phyloP scores from a whole-genome alignment of 2,797 vertebrate genomes.

The Chiroxiphia lanceolata region DNA sequence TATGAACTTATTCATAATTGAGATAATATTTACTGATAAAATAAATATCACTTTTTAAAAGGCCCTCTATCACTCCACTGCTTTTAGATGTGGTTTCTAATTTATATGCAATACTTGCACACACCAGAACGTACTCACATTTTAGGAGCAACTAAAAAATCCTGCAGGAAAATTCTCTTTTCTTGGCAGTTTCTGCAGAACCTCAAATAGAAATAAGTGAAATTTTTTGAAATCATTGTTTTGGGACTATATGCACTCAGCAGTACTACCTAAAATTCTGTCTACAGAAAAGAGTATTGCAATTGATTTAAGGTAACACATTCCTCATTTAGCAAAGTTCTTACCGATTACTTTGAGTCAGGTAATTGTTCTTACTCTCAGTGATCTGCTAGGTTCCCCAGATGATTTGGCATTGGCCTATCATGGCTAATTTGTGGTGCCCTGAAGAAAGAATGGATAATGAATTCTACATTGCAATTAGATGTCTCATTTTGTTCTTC shows the following conservation, averaged over 20 bases:
- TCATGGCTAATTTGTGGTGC: not conserved
- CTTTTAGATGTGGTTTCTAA: not conserved
- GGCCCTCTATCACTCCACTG: not conserved
- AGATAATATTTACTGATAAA: not conserved
- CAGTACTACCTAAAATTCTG: not conserved
- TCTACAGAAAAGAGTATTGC: not conserved
- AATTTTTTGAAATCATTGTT: not conserved
- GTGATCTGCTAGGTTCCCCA: not conserved
- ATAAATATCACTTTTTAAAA: not conserved
- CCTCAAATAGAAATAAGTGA: not conserved
- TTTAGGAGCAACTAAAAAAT: not conserved
- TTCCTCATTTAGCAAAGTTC: not conserved
- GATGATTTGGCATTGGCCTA: not conserved
- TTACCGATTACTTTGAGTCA: not conserved
- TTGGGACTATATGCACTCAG: not conserved
- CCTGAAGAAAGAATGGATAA: constrained; percentile 4
- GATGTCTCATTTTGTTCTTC: constrained; percentile 26
- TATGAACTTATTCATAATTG: not conserved
- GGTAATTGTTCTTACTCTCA: not conserved
- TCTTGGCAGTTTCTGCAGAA: not conserved
- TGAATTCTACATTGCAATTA: constrained; percentile 16
- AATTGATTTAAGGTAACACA: constrained; percentile 3
- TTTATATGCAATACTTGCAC: not conserved
- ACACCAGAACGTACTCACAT: not conserved
- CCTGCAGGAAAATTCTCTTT: not conserved